Evolutionary conservation across 2,113 vertebrate genomes (phyloP), one percentile per base, ranked within the genome.

Genomic region (Pelecanus crispus): DNA sequence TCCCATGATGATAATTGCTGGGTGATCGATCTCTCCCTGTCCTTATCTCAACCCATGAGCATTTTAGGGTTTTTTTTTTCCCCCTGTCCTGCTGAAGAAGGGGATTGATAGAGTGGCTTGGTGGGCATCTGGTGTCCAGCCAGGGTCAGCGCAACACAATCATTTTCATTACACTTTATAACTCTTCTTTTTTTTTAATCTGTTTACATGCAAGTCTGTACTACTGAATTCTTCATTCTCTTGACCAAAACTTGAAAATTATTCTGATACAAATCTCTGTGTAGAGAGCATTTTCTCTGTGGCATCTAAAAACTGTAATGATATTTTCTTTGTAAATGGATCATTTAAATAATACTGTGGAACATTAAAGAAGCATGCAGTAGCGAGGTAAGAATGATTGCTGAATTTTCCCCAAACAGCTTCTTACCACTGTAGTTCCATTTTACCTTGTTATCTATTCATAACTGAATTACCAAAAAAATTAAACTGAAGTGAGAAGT

Each of bases 401-500:
- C 26, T 81, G 52, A 78, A 81, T 90, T 95, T 81, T 79, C 72
- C 42, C 72, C 47, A 53, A 90, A 83, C 28, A 86, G 2, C 3
- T 71, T 94, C 40, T 47, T 73, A 18, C 13, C 16, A 32, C 15
- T 67, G 45, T 66, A 86, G 26, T 40, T 83, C 11, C 22, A 83
- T 92, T 86, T 92, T 87, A 17, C 11, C 44, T 77, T 92, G 12
- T 74, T 88, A 84, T 70, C 52, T 74, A 78, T 75, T 94, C 47
- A 81, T 94, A 63, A 65, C 16, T 20, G 22, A 93, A 90, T 87
- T 94, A 95, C 47, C 40, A 94, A 95, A 89, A 83, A 34, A 59
- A 93, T 67, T 90, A 93, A 96, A 95, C 72, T 74, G 55, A 65
- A 90, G 14, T 93, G 62, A 77, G 25, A 93, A 92, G 47, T 75